Evolutionary conservation across 2,888 invertebrate species (phyloP).

Genomic region (Andrena bicolor): DNA sequence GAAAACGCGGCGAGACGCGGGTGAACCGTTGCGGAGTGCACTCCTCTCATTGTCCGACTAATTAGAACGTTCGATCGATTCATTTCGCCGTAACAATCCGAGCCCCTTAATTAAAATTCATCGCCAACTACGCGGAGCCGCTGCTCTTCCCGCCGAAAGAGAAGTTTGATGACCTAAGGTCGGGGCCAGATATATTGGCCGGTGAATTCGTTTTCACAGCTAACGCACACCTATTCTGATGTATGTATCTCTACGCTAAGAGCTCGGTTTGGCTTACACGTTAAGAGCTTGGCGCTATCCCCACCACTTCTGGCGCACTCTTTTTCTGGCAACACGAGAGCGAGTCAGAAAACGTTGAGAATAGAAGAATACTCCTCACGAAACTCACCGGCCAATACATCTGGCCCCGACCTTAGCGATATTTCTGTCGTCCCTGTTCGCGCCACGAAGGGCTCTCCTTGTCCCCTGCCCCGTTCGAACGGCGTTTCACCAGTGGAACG

Average conservation of each 20-base stretch:
- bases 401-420: too few relatives aligned
- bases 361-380: too few relatives aligned
- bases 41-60: constrained; percentile 67
- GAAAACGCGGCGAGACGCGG: constrained; percentile 31
- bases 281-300: too few relatives aligned
- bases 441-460: constrained; percentile 40
- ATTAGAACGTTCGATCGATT: constrained; percentile 73
- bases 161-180: constrained; percentile 62
- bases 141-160: constrained; percentile 12
- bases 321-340: too few relatives aligned
- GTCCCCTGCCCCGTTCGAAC: not conserved
- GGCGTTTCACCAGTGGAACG: constrained; percentile 25
- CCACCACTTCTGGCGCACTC: too few relatives aligned
- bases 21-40: constrained; percentile 31
- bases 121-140: constrained; percentile 49
- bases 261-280: too few relatives aligned
- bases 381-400: too few relatives aligned
- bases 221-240: too few relatives aligned
- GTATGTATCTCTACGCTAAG: too few relatives aligned
- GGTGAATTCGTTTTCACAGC: too few relatives aligned
- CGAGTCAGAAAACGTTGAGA: too few relatives aligned
- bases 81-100: constrained; percentile 66
- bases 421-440: constrained; percentile 8
- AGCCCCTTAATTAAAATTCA: constrained; percentile 78
- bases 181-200: too few relatives aligned